Evolutionary conservation across 2,888 invertebrate genomes (phyloP).

Genomic region (Scaptomyza tumidula): DNA sequence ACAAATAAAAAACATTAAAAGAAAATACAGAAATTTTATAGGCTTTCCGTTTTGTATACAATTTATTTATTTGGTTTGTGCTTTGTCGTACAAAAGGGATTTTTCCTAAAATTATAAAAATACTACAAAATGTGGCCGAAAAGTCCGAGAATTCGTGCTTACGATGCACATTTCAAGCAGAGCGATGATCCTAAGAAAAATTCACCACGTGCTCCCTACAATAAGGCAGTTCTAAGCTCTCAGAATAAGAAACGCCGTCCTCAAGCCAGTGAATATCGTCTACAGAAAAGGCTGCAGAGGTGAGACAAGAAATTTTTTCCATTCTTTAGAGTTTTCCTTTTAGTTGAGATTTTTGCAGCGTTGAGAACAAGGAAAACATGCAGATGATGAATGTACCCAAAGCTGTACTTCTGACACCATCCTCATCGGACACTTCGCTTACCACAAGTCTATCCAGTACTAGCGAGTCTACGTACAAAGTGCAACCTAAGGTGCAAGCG

Average conservation of each 20-base stretch:
- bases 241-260: constrained; percentile 45
- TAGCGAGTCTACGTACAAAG: neutral
- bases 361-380: constrained; percentile 31
- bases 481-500: constrained; percentile 9
- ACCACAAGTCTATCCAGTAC: constrained; percentile 35
- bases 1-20: neutral
- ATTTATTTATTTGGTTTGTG: constrained; percentile 2
- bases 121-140: constrained; percentile 38
- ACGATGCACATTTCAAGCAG: constrained; percentile 1
- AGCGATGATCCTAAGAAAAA: constrained; percentile 19
- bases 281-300: constrained; percentile 37
- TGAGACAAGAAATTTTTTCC: constrained; percentile 13
- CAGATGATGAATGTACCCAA: constrained; percentile 42
- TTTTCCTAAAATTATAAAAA: constrained; percentile 8
- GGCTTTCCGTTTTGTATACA: neutral
- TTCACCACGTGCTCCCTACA: constrained; percentile 56
- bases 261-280: constrained; percentile 12
- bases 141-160: constrained; percentile 55
- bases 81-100: constrained; percentile 1
- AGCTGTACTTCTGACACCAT: constrained; percentile 59
- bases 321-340: too few species aligned
- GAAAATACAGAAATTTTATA: neutral
- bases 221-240: constrained; percentile 24
- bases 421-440: constrained; percentile 68
- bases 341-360: constrained; percentile 15